Evolutionary conservation across 2,888 invertebrate genomes (phyloP).

Genomic region (Temnothorax ravouxi): DNA sequence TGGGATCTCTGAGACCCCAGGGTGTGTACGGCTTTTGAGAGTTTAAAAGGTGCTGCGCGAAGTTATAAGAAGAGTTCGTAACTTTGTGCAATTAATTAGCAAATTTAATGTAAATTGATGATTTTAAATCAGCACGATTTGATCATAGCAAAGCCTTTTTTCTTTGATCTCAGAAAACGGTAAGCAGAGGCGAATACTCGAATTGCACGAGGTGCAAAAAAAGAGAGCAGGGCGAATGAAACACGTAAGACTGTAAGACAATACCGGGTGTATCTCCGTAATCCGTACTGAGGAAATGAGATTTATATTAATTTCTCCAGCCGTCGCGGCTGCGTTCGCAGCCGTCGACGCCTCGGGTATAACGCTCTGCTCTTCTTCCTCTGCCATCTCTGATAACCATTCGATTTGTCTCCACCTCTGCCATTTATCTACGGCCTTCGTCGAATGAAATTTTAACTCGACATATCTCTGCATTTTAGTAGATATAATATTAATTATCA

Average conservation of each 20-base stretch:
- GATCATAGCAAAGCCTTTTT: neutral
- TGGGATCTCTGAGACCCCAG: too few relatives aligned
- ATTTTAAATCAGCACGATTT: neutral
- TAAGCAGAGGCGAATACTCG: conserved; percentile 64
- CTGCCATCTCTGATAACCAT: conserved; percentile 9
- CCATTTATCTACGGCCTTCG: conserved; percentile 4
- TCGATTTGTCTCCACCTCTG: conserved; percentile 16
- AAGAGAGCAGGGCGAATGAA: conserved; percentile 67
- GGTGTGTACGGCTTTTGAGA: too few relatives aligned
- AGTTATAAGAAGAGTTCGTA: neutral
- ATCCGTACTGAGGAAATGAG: conserved; percentile 78
- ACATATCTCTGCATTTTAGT: neutral
- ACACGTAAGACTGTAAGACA: conserved; percentile 78
- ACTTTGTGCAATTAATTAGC: neutral
- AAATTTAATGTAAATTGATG: neutral
- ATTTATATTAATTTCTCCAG: conserved; percentile 83
- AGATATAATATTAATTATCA: neutral
- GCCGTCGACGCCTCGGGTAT: conserved; percentile 46
- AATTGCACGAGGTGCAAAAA: conserved; percentile 65
- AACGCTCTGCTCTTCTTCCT: neutral
- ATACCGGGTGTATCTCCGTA: conserved; percentile 69
- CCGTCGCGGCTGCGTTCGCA: conserved; percentile 70
- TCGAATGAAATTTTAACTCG: conserved; percentile 26
- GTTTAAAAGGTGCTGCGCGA: neutral
- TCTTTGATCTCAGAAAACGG: conserved; percentile 7